Evolutionary conservation across 2,888 invertebrate species (phyloP).

Genomic region (Scaptodrosophila latifasciaeformis): DNA sequence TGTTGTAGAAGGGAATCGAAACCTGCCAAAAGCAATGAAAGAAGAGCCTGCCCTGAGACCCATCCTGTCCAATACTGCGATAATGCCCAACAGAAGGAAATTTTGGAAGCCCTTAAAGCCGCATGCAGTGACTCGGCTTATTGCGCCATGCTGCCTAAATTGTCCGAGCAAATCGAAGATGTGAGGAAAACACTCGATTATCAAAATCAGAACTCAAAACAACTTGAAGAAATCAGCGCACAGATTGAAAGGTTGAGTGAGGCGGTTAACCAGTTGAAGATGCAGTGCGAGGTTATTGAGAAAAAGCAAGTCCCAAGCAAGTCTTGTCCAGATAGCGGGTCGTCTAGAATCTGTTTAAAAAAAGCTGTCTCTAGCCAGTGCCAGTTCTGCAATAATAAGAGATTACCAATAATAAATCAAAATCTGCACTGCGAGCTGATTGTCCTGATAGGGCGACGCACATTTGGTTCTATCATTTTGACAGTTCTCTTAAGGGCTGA

Average conservation of each 20-base stretch:
- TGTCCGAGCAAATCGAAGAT: background rate
- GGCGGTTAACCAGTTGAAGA: constrained; percentile 2
- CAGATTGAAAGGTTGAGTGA: constrained; percentile 17
- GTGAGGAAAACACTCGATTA: constrained; percentile 16
- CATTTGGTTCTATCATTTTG: constrained; percentile 33
- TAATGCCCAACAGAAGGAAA: no score
- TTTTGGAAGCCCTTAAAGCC: no score
- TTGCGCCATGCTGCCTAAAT: background rate
- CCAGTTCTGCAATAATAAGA: constrained; percentile 34
- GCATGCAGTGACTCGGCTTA: background rate
- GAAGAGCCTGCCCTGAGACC: no score
- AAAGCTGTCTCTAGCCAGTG: no score
- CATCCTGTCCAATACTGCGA: no score
- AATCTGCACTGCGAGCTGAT: constrained; percentile 30
- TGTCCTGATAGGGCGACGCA: constrained; percentile 21
- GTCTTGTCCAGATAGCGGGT: background rate
- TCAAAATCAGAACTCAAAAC: constrained; percentile 11
- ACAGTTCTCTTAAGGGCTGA: constrained; percentile 52
- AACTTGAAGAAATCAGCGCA: constrained; percentile 20
- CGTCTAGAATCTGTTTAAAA: constrained; percentile 45
- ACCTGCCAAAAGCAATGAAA: background rate
- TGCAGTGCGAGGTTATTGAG: background rate
- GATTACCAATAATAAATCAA: constrained; percentile 14
- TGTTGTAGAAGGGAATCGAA: background rate
- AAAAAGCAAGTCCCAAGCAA: no score